These are phyloP conservation scores for Pteria penguin DNA, from an alignment of 2,888 invertebrate genomes.

Conservation along the genomic window DNA sequence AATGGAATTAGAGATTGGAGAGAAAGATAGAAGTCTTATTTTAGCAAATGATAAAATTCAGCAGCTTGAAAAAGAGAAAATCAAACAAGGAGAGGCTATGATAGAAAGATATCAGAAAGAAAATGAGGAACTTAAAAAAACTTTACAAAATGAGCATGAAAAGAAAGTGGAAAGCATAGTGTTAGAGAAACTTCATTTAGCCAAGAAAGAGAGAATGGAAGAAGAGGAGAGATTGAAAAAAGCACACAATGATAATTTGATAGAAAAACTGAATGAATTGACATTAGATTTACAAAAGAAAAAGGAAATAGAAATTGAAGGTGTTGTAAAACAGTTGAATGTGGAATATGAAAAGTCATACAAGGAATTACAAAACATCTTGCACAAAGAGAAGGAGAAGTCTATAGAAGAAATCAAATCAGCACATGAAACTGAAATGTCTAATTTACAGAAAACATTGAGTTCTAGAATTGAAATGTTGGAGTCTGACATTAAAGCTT, in stretches of 20 bases:
- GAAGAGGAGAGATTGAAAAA: conserved; percentile 47
- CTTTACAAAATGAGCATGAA: conserved; percentile 56
- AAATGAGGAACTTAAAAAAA: conserved; percentile 56
- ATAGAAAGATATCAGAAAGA: conserved; percentile 56
- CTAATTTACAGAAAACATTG: conserved; percentile 38
- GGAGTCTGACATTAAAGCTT: conserved; percentile 31
- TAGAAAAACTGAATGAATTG: conserved; percentile 46
- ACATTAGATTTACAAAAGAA: conserved; percentile 21
- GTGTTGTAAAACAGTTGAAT: conserved; percentile 25
- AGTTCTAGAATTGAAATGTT: conserved; percentile 32
- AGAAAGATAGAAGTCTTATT: conserved; percentile 60
- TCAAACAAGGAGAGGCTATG: conserved; percentile 52
- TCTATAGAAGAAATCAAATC: conserved; percentile 13
- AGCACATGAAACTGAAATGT: conserved; percentile 3
- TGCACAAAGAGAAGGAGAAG: conserved; percentile 29
- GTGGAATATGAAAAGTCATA: conserved; percentile 23
- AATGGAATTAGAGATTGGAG: conserved; percentile 67
- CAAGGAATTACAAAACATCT: conserved; percentile 37
- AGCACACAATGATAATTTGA: conserved; percentile 43
- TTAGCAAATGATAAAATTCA: conserved; percentile 53
- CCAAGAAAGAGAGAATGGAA: conserved; percentile 43
- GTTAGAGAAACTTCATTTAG: conserved; percentile 81
- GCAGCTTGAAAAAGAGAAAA: conserved; percentile 45
- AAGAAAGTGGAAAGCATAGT: conserved; percentile 83
- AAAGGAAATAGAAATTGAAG: conserved; percentile 40